phyloP scores from a whole-genome alignment of 2,888 invertebrate species.

The Pandemis cinnamomeana region DNA sequence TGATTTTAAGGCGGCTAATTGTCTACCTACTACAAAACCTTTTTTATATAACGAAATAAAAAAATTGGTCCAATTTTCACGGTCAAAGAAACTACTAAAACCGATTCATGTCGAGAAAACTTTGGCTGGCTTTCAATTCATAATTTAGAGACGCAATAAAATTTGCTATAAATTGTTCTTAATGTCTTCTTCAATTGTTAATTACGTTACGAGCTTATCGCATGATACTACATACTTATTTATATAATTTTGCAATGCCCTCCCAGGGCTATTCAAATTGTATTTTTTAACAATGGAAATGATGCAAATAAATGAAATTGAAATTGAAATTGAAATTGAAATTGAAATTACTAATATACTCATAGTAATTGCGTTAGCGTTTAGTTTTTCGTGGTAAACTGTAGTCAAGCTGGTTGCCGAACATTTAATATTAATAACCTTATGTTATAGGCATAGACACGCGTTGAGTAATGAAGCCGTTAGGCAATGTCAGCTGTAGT shows the following conservation, averaged over 20 bases:
- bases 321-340: too few relatives aligned
- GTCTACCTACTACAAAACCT: neutral
- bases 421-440: neutral
- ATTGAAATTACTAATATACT: too few relatives aligned
- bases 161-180: slow-evolving; percentile 10
- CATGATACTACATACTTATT: neutral
- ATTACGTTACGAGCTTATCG: slow-evolving; percentile 13
- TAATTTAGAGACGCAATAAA: slow-evolving; percentile 24
- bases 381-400: slow-evolving; percentile 7
- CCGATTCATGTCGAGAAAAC: neutral
- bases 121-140: slow-evolving; percentile 28
- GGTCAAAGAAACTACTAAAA: neutral
- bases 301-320: too few relatives aligned
- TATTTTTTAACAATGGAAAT: too few relatives aligned
- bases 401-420: neutral
- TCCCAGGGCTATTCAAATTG: too few relatives aligned
- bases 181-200: slow-evolving; percentile 5
- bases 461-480: neutral
- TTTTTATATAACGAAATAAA: neutral
- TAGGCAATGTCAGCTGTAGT: neutral
- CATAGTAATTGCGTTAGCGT: neutral
- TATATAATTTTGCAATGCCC: too few relatives aligned
- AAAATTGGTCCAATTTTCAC: neutral
- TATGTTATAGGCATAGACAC: neutral
- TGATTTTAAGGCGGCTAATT: neutral